phyloP scores from a whole-genome alignment of 1,140 invertebrate species.

The Drosophila suzukii region DNA sequence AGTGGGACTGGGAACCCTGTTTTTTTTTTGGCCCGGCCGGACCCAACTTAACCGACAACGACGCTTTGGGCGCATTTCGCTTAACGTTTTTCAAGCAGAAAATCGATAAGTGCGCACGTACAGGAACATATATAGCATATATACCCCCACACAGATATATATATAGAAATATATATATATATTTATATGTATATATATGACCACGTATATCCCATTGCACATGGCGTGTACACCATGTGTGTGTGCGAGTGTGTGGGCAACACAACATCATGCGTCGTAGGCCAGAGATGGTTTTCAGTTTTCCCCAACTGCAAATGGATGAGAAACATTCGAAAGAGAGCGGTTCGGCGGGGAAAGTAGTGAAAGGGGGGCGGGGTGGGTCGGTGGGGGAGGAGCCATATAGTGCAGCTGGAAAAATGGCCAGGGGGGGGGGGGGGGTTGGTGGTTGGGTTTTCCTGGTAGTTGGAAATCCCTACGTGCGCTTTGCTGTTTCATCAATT shows the following conservation, averaged over 20 bases:
- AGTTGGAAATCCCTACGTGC: slow-evolving; percentile 61
- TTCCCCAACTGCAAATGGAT: slow-evolving; percentile 40
- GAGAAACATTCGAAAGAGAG: slow-evolving; percentile 41
- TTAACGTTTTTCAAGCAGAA: slow-evolving; percentile 59
- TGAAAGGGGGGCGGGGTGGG: neutral
- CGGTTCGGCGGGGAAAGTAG: neutral
- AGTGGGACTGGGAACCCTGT: slow-evolving; percentile 26
- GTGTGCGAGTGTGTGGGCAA: slow-evolving; percentile 27
- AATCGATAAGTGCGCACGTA: slow-evolving; percentile 63
- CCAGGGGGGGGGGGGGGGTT: neutral
- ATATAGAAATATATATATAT: neutral
- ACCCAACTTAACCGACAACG: slow-evolving; percentile 36
- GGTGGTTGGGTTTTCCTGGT: neutral
- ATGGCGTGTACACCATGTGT: slow-evolving; percentile 19
- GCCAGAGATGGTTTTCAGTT: slow-evolving; percentile 47
- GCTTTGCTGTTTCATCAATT: slow-evolving; percentile 71
- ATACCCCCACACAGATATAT: slow-evolving; percentile 19
- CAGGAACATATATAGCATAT: slow-evolving; percentile 47
- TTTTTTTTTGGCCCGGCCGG: slow-evolving; percentile 33
- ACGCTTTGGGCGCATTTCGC: slow-evolving; percentile 57
- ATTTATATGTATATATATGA: slow-evolving; percentile 19
- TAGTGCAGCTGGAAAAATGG: slow-evolving; percentile 19
- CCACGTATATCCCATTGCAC: slow-evolving; percentile 24
- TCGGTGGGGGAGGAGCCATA: neutral
- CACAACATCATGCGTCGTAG: slow-evolving; percentile 57